Percentiles rank a stretch among this genome's conserved stretches.
Evolutionary conservation across 2,888 invertebrate genomes (phyloP).

Genomic region (Adelognathus sp.): DNA sequence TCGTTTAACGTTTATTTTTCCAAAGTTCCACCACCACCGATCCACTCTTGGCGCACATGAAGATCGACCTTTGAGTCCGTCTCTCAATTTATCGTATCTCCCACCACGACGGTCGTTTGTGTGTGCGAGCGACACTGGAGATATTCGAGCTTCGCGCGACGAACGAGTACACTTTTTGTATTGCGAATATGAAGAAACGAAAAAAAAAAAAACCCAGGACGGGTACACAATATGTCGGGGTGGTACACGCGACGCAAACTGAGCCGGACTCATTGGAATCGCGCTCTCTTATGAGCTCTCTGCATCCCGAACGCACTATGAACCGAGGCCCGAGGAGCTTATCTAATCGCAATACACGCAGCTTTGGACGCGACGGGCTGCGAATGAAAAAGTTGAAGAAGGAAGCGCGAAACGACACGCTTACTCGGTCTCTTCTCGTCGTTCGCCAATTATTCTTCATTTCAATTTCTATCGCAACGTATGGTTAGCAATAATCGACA

Average conservation of each 20-base stretch:
- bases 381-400: constrained; percentile 52
- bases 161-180: neutral
- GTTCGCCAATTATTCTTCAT: too few relatives aligned
- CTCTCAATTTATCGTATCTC: neutral
- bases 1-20: neutral
- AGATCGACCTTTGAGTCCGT: neutral
- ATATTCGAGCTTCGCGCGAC: too few relatives aligned
- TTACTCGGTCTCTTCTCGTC: too few relatives aligned
- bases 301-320: constrained; percentile 78
- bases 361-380: constrained; percentile 51
- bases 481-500: too few relatives aligned
- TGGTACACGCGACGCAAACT: constrained; percentile 75
- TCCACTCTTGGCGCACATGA: neutral
- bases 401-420: too few relatives aligned
- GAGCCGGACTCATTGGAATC: constrained; percentile 70
- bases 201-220: too few relatives aligned
- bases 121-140: too few relatives aligned
- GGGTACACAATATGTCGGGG: constrained; percentile 62
- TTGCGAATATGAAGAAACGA: too few relatives aligned
- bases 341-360: constrained; percentile 74
- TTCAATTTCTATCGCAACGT: too few relatives aligned
- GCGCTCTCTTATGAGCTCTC: constrained; percentile 78
- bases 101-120: neutral
- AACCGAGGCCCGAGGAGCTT: constrained; percentile 74
- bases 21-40: neutral